phyloP scores from a whole-genome alignment of 2,113 vertebrate species.

The Chaetops frenatus region DNA sequence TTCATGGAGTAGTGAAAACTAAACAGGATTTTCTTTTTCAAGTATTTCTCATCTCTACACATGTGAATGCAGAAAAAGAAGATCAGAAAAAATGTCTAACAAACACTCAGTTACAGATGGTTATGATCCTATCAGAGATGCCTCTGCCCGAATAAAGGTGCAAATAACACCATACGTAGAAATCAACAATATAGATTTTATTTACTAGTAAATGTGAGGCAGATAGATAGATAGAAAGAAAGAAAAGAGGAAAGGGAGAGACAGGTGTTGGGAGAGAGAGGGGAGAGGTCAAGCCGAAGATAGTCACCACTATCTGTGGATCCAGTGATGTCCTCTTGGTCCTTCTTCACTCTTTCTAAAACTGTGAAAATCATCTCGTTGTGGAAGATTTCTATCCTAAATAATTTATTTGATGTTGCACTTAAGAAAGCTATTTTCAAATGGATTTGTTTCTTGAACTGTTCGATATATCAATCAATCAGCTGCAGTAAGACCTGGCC shows the following conservation, averaged over 20 bases:
- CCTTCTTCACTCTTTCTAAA: not conserved
- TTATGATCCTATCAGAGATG: not conserved
- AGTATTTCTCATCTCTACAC: not conserved
- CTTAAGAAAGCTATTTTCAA: not conserved
- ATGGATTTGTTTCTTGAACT: not conserved
- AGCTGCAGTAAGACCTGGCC: not conserved
- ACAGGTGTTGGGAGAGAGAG: no score
- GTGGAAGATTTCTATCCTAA: not conserved
- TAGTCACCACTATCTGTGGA: not conserved
- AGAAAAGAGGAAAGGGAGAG: not conserved
- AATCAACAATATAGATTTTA: not conserved
- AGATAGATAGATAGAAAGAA: not conserved
- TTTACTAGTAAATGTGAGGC: not conserved
- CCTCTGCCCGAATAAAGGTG: not conserved
- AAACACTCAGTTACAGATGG: not conserved
- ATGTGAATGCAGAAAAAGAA: not conserved
- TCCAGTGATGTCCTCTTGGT: not conserved
- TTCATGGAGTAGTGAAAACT: not conserved
- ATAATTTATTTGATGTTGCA: not conserved
- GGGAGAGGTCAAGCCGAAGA: not conserved
- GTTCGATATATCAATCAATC: not conserved
- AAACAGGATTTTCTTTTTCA: not conserved
- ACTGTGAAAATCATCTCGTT: not conserved
- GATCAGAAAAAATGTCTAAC: not conserved
- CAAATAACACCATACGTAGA: not conserved